Evolutionary conservation across 1,140 invertebrate species (phyloP).

Genomic region (Zaprionus taronus): DNA sequence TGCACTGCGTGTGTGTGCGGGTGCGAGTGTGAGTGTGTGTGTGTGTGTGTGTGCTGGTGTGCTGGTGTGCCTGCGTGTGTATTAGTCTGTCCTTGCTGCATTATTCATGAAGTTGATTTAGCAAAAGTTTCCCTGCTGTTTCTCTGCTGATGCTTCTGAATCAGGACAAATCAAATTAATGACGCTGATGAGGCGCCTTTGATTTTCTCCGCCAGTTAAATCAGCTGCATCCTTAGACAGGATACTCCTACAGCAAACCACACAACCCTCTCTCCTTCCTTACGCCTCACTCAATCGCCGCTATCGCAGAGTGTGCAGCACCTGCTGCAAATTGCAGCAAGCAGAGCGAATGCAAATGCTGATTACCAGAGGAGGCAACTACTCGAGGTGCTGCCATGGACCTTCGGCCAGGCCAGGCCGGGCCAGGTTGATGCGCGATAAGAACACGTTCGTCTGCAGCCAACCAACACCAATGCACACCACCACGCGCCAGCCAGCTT

Average conservation of each 20-base stretch:
- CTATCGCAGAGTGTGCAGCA: constrained; percentile 10
- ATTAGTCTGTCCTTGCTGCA: constrained; percentile 30
- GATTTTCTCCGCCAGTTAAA: constrained; percentile 41
- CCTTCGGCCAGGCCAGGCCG: neutral
- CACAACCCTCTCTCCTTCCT: neutral
- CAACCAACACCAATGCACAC: neutral
- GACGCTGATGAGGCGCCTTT: constrained; percentile 53
- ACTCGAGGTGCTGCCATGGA: neutral
- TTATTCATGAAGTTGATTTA: constrained; percentile 49
- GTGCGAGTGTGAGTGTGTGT: neutral
- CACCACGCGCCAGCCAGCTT: neutral
- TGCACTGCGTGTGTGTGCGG: neutral
- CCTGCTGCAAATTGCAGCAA: constrained; percentile 44
- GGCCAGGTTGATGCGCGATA: neutral
- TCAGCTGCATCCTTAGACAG: constrained; percentile 18
- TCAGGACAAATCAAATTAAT: constrained; percentile 61
- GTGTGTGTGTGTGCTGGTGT: constrained; percentile 13
- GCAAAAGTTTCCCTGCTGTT: constrained; percentile 38
- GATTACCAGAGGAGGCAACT: constrained; percentile 27
- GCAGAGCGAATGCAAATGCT: constrained; percentile 35
- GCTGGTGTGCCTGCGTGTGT: neutral
- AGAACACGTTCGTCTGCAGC: neutral
- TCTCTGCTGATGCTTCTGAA: constrained; percentile 13
- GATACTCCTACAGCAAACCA: neutral
- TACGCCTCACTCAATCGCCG: neutral